Evolutionary conservation across 2,113 vertebrate genomes (phyloP), one percentile per base, ranked within the genome.

Genomic region (Proterorhinus semilunaris): DNA sequence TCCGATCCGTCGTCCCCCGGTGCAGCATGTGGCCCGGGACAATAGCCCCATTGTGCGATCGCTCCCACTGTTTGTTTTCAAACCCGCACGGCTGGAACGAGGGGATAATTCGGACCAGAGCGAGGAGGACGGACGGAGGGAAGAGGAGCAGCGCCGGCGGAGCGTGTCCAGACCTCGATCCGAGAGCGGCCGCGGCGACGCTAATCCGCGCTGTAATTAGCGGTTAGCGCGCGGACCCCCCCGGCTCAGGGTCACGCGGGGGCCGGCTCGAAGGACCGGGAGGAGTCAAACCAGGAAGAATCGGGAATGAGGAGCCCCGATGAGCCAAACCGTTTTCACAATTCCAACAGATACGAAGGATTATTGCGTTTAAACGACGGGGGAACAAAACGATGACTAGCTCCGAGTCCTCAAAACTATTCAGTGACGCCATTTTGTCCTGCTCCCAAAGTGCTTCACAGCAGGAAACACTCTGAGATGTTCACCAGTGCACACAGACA

Each of bases 71-170:
- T 89, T 86, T 91, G 83, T 90, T 88, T 89, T 88, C 81, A 86
- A 80, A 84, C 87, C 84, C 74, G 72, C 1, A 75, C 79, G 77
- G 71, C 66, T 65, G 71, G 46, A 82, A 78, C 69, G 52, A 59
- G 47, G 72, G 78, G 82, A 76, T 86, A 87, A 90, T 88, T 86
- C 86, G 69, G 86, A 85, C 76, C 85, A 89, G 87, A 87, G 73
- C 65, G 8, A 65, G 52, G 52, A 54, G 53, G 10, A 27, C 3
- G 9, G 15, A 21, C 1, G 53, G 9, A 21, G 55, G 27, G 36
- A 44, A 47, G 51, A 58, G 58, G 66, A 47, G 46, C 47, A 58
- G 50, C 16, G 42, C 21, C 53, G 75, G 72, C 51, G 69, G 46
- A 55, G 57, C 11, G 0, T 46, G 63, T 74, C 66, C 79, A 78